Percentiles rank a stretch among this genome's conserved stretches.
Evolutionary conservation across 2,113 vertebrate species (phyloP).

Genomic region (Porphyrio hochstetteri): DNA sequence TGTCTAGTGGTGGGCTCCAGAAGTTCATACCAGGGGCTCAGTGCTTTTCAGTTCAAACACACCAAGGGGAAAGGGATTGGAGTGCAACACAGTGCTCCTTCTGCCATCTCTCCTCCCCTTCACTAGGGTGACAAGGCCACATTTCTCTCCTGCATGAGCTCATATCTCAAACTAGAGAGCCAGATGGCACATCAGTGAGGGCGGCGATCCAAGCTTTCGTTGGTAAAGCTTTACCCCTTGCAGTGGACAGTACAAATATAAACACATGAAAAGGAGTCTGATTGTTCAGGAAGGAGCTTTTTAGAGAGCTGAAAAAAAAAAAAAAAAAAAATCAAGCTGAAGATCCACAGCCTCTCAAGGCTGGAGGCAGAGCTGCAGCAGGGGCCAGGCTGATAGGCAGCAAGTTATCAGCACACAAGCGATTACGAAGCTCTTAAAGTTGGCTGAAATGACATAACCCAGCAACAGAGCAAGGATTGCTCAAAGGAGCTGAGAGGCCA

Average conservation of each 20-base stretch:
- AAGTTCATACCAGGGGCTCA: neutral
- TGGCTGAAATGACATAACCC: neutral
- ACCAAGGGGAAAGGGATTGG: neutral
- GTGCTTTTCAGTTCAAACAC: neutral
- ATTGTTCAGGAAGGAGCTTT: constrained; percentile 22
- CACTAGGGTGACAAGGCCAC: neutral
- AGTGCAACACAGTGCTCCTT: neutral
- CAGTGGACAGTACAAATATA: constrained; percentile 53
- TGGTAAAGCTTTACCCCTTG: constrained; percentile 42
- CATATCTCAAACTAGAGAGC: constrained; percentile 42
- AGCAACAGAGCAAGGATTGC: neutral
- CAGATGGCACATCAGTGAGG: constrained; percentile 57
- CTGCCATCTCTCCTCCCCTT: neutral
- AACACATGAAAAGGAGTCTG: constrained; percentile 14
- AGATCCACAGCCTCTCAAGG: neutral
- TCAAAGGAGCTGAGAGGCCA: neutral
- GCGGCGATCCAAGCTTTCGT: neutral
- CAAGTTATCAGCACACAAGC: neutral
- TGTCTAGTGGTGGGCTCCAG: neutral
- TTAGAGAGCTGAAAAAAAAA: constrained; percentile 15
- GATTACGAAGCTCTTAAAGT: neutral
- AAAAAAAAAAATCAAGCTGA: neutral
- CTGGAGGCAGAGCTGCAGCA: neutral
- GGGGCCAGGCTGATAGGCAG: neutral
- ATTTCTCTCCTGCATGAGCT: constrained; percentile 42